These are phyloP conservation scores for Cyphomyrus discorhynchus DNA, from an alignment of 2,113 vertebrate genomes.

Conservation along the genomic window DNA sequence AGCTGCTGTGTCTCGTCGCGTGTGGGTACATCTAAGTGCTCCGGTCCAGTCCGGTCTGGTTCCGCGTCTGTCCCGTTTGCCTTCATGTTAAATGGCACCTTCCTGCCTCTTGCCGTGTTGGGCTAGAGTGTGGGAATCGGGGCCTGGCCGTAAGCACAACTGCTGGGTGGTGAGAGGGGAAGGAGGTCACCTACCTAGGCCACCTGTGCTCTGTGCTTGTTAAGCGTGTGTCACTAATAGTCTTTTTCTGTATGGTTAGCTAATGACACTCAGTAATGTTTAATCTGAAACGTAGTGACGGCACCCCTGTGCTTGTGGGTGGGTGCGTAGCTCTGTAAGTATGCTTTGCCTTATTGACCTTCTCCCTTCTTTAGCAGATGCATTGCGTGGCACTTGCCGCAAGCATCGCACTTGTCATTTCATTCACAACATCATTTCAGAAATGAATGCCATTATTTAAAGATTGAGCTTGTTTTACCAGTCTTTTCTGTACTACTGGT, in stretches of 20 bases:
- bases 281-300: neutral
- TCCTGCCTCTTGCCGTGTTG: neutral
- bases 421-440: neutral
- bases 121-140: neutral
- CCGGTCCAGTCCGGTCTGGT: neutral
- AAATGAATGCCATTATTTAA: neutral
- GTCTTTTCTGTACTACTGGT: neutral
- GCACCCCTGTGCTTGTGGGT: neutral
- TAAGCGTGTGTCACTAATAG: neutral
- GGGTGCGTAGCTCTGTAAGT: neutral
- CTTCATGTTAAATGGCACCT: neutral
- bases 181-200: neutral
- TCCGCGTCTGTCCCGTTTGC: neutral
- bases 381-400: neutral
- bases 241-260: neutral
- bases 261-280: slow-evolving; percentile 1
- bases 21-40: neutral
- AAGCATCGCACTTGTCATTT: neutral
- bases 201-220: neutral
- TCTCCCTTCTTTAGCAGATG: neutral
- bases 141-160: neutral
- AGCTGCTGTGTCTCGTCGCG: neutral
- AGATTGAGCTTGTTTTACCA: neutral
- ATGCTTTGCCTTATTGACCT: neutral
- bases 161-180: neutral